These are phyloP conservation scores for Acinonyx jubatus DNA, from an alignment of 2,113 vertebrate genomes.

Conservation along the genomic window DNA sequence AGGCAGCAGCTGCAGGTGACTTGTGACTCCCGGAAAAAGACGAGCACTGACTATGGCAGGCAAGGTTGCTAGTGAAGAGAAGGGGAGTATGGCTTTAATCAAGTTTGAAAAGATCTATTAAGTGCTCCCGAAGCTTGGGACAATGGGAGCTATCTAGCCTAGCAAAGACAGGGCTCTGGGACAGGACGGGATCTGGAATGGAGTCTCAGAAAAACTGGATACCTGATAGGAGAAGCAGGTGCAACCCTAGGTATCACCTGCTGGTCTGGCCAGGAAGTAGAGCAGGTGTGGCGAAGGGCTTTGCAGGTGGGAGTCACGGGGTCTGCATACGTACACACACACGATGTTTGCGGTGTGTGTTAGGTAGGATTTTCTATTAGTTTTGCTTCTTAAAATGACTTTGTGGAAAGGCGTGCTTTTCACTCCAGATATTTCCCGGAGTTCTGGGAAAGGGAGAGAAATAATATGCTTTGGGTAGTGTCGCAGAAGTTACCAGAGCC, in stretches of 20 bases:
- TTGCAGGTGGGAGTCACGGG: not conserved
- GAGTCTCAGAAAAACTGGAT: not conserved
- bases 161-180: not conserved
- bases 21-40: not conserved
- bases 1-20: not conserved
- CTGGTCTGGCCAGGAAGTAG: not conserved
- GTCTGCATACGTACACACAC: fast-evolving
- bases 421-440: not conserved
- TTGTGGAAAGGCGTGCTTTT: not conserved
- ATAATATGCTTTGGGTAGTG: not conserved
- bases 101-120: too few species aligned
- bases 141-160: too few species aligned
- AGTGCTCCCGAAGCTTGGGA: not conserved
- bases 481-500: not conserved
- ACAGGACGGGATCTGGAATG: not conserved
- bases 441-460: not conserved
- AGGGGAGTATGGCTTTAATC: not conserved
- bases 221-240: not conserved
- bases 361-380: not conserved
- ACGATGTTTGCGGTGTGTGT: not conserved
- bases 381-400: not conserved
- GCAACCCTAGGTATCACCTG: not conserved
- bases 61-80: not conserved
- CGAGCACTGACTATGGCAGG: not conserved
- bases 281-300: not conserved